A percentile compares a stretch with the other conserved stretches of the same genome.
phyloP scores from a whole-genome alignment of 2,888 invertebrate genomes.

The Plemyria rubiginata region DNA sequence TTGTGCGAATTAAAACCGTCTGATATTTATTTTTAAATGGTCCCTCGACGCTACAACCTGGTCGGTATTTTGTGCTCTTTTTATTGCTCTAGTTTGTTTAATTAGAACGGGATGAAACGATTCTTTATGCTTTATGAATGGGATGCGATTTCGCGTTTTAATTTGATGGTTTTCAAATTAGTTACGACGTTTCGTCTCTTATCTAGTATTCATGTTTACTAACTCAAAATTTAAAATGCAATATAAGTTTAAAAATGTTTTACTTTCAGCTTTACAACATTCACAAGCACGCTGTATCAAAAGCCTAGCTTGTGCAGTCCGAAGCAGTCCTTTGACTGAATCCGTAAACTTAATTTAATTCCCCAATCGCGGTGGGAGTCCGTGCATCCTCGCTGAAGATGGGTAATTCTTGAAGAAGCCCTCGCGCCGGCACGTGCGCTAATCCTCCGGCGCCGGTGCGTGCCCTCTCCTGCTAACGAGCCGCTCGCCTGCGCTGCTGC shows the following conservation, averaged over 20 bases:
- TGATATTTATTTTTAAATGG: slow-evolving; percentile 64
- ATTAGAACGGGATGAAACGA: slow-evolving; percentile 53
- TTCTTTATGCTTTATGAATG: slow-evolving; percentile 43
- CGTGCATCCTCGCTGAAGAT: slow-evolving; percentile 14
- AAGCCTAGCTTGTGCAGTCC: slow-evolving; percentile 1
- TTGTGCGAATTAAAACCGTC: slow-evolving; percentile 60
- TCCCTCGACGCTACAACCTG: slow-evolving; percentile 38
- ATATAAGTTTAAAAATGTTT: no score
- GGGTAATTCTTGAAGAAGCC: slow-evolving; percentile 17
- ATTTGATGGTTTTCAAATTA: slow-evolving; percentile 9
- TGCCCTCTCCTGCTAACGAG: slow-evolving; percentile 16
- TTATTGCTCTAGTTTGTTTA: slow-evolving; percentile 51
- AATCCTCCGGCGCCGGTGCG: slow-evolving; percentile 6
- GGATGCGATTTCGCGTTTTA: slow-evolving; percentile 17
- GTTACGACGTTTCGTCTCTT: background rate
- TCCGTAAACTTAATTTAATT: slow-evolving; percentile 13
- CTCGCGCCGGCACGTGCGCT: slow-evolving; percentile 14
- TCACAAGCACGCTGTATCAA: background rate
- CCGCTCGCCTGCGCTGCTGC: slow-evolving; percentile 18
- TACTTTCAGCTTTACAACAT: no score
- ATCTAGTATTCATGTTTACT: background rate
- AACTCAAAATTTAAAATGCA: no score
- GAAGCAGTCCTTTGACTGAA: slow-evolving; percentile 16
- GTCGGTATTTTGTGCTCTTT: slow-evolving; percentile 41
- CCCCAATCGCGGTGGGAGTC: slow-evolving; percentile 6